These are phyloP conservation scores for Metridium senile DNA, from an alignment of 92 coral and sea anemone species.

Conservation along the genomic window DNA sequence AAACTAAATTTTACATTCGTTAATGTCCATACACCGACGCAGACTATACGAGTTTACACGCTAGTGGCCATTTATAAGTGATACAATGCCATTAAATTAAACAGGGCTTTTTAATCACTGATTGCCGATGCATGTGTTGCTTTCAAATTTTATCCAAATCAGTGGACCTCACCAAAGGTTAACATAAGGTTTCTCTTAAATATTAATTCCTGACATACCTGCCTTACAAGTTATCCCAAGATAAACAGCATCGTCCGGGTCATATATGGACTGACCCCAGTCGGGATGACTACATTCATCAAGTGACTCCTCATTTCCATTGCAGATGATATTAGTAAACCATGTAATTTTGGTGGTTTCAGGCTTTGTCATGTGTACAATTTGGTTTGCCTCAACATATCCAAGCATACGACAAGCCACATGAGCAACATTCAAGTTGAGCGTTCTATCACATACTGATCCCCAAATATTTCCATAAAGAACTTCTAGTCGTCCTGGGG, in stretches of 20 bases:
- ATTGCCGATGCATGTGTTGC: too few relatives aligned
- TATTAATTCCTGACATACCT: neutral
- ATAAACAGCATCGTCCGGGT: neutral
- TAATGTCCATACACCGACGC: too few relatives aligned
- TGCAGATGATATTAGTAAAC: constrained; percentile 1
- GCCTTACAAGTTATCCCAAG: neutral
- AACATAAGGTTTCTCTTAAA: neutral
- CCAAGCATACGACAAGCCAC: constrained; percentile 32
- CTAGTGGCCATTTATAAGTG: too few relatives aligned
- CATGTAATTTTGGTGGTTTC: neutral
- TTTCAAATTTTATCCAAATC: too few relatives aligned
- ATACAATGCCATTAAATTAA: too few relatives aligned
- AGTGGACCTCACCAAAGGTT: too few relatives aligned
- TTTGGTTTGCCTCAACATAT: neutral
- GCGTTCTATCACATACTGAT: neutral
- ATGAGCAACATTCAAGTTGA: neutral
- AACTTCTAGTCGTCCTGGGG: constrained; percentile 21
- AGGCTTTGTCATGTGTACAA: neutral
- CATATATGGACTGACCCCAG: constrained; percentile 6
- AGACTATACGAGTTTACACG: too few relatives aligned
- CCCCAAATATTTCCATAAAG: constrained; percentile 23
- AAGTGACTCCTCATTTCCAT: constrained; percentile 15
- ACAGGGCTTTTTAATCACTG: too few relatives aligned
- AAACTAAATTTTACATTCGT: too few relatives aligned
- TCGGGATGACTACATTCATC: constrained; percentile 21